These are phyloP conservation scores for Lutjanus argentimaculatus DNA, from an alignment of 2,797 vertebrate genomes.

Conservation along the genomic window DNA sequence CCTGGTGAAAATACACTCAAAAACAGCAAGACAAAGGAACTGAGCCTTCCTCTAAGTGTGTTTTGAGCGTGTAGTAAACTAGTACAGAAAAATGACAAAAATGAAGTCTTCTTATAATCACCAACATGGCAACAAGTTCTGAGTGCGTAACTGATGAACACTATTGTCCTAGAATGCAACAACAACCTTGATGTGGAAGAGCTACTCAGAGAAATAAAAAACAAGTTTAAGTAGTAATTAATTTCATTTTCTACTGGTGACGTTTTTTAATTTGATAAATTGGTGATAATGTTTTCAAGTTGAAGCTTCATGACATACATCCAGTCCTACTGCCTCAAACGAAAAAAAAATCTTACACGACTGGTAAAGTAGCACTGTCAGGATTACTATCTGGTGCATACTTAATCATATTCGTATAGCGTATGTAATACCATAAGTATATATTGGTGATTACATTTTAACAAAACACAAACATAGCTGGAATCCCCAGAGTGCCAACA, in stretches of 20 bases:
- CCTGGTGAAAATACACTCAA: background rate
- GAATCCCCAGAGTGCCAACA: constrained; percentile 28
- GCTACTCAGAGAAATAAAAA: background rate
- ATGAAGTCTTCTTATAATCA: background rate
- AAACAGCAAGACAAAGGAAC: background rate
- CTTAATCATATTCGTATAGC: background rate
- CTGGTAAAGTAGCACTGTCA: background rate
- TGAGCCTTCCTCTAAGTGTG: background rate
- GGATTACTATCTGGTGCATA: background rate
- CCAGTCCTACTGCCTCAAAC: background rate
- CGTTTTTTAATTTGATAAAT: background rate
- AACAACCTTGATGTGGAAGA: constrained; percentile 8
- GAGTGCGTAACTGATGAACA: background rate
- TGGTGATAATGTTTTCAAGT: background rate
- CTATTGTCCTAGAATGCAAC: background rate
- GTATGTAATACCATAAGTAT: constrained; percentile 2
- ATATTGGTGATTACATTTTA: background rate
- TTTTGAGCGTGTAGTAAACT: background rate
- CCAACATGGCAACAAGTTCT: background rate
- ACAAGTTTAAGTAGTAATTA: background rate
- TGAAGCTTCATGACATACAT: background rate
- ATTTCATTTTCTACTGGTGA: too few relatives aligned
- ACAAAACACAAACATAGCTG: constrained; percentile 10
- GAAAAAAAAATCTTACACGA: background rate
- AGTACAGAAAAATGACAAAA: background rate